These are phyloP conservation scores for Rotaria macrura DNA, from an alignment of 2,888 invertebrate species.

Conservation along the genomic window DNA sequence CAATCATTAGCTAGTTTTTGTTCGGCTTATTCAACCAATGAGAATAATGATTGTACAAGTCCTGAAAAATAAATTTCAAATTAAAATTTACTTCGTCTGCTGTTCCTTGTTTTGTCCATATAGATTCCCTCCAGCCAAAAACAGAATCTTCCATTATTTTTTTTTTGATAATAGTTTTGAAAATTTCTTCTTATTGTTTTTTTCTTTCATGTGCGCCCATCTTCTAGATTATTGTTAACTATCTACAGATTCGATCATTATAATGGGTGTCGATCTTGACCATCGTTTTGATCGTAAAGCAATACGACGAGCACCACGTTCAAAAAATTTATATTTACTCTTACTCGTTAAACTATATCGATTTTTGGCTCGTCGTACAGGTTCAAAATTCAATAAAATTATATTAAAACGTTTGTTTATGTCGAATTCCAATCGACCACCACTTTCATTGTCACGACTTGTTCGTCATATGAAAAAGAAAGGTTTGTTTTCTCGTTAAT, in stretches of 20 bases:
- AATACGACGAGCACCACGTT: conserved; percentile 87
- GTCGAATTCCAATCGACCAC: conserved; percentile 88
- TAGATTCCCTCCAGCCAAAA: background rate
- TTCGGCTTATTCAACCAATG: background rate
- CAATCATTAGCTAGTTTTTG: conserved; percentile 4
- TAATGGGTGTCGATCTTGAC: conserved; percentile 90
- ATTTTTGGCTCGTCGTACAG: conserved; percentile 86
- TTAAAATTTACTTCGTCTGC: background rate
- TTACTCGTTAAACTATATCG: conserved; percentile 95
- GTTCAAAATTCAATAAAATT: conserved; percentile 88
- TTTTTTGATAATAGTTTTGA: background rate
- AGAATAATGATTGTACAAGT: background rate
- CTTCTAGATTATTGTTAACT: background rate
- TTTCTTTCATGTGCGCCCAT: background rate
- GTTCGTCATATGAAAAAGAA: conserved; percentile 70
- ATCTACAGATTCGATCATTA: background rate
- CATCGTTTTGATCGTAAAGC: conserved; percentile 99
- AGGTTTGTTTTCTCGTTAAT: conserved; percentile 53
- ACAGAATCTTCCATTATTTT: background rate
- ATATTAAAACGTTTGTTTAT: conserved; percentile 86
- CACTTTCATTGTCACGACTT: conserved; percentile 78
- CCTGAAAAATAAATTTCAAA: background rate
- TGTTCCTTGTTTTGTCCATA: background rate
- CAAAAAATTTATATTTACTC: conserved; percentile 91
- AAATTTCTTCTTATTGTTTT: background rate